Conservation (phyloP, 2,888 invertebrate genomes). For the Tetanocera ferruginea region DNA sequence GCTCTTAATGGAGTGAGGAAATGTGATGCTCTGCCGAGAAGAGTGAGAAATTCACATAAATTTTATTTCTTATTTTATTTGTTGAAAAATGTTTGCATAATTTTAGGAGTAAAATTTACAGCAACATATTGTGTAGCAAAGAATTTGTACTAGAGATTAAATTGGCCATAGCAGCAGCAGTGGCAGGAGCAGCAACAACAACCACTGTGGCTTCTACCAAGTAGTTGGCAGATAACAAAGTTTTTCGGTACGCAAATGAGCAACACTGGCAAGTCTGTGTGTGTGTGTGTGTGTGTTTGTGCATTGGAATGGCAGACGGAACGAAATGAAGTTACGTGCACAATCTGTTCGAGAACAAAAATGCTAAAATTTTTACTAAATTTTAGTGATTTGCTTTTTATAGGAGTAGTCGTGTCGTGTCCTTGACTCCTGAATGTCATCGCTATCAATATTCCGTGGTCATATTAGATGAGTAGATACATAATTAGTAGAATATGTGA, state of each 20-base stretch:
- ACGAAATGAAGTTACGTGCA: conserved; percentile 17
- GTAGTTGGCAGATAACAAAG: conserved; percentile 25
- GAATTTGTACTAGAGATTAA: conserved; percentile 27
- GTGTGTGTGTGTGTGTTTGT: neutral
- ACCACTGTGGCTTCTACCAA: neutral
- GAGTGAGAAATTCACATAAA: conserved; percentile 27
- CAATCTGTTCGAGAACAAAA: conserved; percentile 33
- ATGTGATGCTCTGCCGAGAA: neutral
- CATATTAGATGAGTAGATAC: too few relatives aligned
- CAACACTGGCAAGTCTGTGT: neutral
- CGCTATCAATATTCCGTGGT: too few relatives aligned
- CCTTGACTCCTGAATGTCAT: too few relatives aligned
- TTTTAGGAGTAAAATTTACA: conserved; percentile 30
- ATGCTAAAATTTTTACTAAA: conserved; percentile 42
- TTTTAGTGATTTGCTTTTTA: neutral
- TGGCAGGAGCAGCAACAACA: conserved; percentile 28
- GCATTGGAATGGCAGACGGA: neutral
- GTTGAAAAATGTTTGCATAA: conserved; percentile 32
- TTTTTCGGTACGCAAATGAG: conserved; percentile 29
- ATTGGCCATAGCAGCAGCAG: conserved; percentile 36
- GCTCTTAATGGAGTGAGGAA: conserved; percentile 26
- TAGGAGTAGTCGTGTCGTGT: neutral
- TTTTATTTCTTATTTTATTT: conserved; percentile 36
- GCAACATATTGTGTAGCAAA: conserved; percentile 46
- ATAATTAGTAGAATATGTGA: too few relatives aligned